A percentile compares a stretch with the other conserved stretches of the same genome.
These are phyloP conservation scores for Coregonus suidteri DNA, from an alignment of 2,797 vertebrate species.

Conservation along the genomic window DNA sequence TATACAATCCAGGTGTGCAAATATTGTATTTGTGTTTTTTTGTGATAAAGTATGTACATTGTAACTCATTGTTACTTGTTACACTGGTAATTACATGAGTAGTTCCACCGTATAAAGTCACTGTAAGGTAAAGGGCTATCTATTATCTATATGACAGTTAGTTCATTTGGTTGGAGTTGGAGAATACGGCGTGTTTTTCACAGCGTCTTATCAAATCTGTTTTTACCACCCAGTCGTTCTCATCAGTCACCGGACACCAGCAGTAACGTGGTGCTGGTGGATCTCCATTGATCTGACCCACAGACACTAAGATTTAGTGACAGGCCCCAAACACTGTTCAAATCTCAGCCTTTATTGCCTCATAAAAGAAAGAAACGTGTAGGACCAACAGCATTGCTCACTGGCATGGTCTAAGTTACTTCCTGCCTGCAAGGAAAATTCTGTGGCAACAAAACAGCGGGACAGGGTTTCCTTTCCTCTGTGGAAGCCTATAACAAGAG, in stretches of 20 bases:
- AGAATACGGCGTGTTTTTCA: not conserved
- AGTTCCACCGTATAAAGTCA: not conserved
- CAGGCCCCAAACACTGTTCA: slow-evolving; percentile 75
- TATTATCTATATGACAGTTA: not conserved
- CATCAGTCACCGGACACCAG: slow-evolving; percentile 65
- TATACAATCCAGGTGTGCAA: too few species aligned
- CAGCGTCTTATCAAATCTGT: not conserved
- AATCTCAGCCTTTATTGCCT: slow-evolving; percentile 77
- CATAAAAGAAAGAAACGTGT: slow-evolving; percentile 76
- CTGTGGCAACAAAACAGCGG: slow-evolving; percentile 46
- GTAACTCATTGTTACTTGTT: too few species aligned
- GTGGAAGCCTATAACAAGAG: slow-evolving; percentile 50
- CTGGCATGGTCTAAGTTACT: slow-evolving; percentile 69
- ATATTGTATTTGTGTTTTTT: too few species aligned
- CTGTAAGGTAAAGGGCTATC: not conserved
- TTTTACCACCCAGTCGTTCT: slow-evolving; percentile 63
- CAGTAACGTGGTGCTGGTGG: slow-evolving; percentile 57
- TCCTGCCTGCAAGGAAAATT: slow-evolving; percentile 64
- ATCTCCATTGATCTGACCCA: slow-evolving; percentile 18
- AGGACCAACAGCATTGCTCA: slow-evolving; percentile 70
- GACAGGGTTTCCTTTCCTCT: slow-evolving; percentile 42
- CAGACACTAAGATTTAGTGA: slow-evolving; percentile 77
- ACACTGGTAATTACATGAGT: too few species aligned
- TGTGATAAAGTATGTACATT: too few species aligned
- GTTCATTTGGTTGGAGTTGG: slow-evolving; percentile 5